Evolutionary conservation across 2,113 vertebrate species (phyloP), one percentile per base, ranked within the genome.

Genomic region (Ailuropoda melanoleuca): DNA sequence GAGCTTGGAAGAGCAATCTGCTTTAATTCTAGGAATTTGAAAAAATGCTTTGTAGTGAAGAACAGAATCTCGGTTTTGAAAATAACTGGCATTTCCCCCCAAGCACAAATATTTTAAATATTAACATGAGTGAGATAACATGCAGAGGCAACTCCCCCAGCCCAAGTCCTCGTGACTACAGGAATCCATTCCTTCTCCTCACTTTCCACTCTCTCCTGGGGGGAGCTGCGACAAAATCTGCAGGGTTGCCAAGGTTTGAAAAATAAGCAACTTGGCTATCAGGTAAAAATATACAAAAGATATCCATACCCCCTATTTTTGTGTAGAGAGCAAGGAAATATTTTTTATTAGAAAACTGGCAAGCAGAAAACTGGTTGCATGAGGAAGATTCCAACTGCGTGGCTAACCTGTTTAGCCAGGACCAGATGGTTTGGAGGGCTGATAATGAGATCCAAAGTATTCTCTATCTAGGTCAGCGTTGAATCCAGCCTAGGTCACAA

Each of bases 101-200:
- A 97, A 87, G 97, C 97, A 97, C 97, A 98, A 83, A 95, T 97
- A 98, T 98, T 98, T 96, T 0, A 98, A 97, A 98, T 97, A 97
- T 97, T 97, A 97, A 97, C 97, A 87, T 89, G 98, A 96, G 62
- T 68, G 90, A 96, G 70, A 95, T 91, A 97, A 89, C 90, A 90
- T 0, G 0, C 64, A 13, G 26, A 34, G 62, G 34, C 88, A 64
- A 77, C 11, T 95, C 93, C 85, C 81, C 48, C 0, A 29, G 66
- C 60, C 90, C 50, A 19, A 0, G 0, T 15, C 13, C 68, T 78
- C 0, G 0, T 88, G 93, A 66, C n/a, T n/a, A 58, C 10, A 70
- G 46, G 82, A 72, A 82, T 39, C 0, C 0, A 37, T 48, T 95
- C 46, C 34, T 87, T 43, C 23, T 37, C 24, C 15, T 24, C 58